Conservation (phyloP, 2,797 vertebrate species). For the Acridotheres tristis region DNA sequence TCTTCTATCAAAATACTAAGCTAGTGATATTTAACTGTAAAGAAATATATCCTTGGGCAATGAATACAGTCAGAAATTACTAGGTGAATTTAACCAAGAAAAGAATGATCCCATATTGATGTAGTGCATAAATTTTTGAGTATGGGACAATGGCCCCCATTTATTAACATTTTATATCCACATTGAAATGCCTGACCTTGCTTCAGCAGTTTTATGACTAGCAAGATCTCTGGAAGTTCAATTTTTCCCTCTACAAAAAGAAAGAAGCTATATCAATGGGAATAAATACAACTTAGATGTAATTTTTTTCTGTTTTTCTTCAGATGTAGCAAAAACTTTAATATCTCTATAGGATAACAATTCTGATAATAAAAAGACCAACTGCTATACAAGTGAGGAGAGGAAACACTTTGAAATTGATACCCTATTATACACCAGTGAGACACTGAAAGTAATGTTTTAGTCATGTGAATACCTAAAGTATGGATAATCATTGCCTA, state of each 20-base stretch:
- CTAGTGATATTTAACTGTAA: slow-evolving; percentile 63
- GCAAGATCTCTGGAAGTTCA: slow-evolving; percentile 32
- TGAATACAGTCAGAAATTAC: slow-evolving; percentile 66
- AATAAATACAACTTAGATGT: not conserved
- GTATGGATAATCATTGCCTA: not conserved
- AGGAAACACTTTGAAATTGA: not conserved
- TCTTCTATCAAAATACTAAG: slow-evolving; percentile 66
- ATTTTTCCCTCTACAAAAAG: slow-evolving; percentile 1
- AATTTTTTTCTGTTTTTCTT: slow-evolving; percentile 3
- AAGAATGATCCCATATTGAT: slow-evolving; percentile 12
- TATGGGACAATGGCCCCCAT: slow-evolving; percentile 37
- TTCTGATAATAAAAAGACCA: not conserved
- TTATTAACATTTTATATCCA: slow-evolving; percentile 61
- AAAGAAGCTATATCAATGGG: not conserved
- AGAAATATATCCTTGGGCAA: slow-evolving; percentile 64
- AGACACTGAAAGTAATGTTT: not conserved
- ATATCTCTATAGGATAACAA: not conserved
- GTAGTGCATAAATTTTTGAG: slow-evolving; percentile 46
- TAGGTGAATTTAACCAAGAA: slow-evolving; percentile 49
- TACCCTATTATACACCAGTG: not conserved
- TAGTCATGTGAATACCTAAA: not conserved
- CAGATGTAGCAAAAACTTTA: not conserved
- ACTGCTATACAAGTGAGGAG: not conserved
- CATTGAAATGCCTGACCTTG: slow-evolving; percentile 58
- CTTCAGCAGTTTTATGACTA: slow-evolving; percentile 69